Evolutionary conservation across 2,797 vertebrate genomes (phyloP).

Genomic region (Thaleichthys pacificus): DNA sequence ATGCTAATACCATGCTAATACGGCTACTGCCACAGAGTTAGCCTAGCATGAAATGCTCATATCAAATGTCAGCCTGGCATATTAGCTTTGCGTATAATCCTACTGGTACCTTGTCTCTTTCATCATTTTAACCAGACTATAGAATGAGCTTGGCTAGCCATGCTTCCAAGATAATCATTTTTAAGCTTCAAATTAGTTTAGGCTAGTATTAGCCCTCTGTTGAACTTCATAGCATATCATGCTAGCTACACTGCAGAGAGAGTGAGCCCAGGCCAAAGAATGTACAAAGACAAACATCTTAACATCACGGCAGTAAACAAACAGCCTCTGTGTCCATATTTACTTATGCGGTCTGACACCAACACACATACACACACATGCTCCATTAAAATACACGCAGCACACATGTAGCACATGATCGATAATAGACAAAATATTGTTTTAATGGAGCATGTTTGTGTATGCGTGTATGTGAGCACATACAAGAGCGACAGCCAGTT

Average conservation of each 20-base stretch:
- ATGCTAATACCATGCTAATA: background rate
- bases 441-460: background rate
- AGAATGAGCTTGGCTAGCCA: background rate
- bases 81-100: background rate
- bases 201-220: background rate
- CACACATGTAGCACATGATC: background rate
- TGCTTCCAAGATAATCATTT: background rate
- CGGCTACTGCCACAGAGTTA: too few species aligned
- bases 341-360: conserved; percentile 61
- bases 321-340: conserved; percentile 57
- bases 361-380: conserved; percentile 38
- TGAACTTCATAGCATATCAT: background rate
- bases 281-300: conserved; percentile 50
- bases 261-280: conserved; percentile 57
- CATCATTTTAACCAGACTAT: background rate
- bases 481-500: conserved; percentile 7
- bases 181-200: background rate
- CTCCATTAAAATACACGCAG: conserved; percentile 3
- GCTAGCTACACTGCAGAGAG: conserved; percentile 9
- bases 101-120: background rate
- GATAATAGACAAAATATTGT: background rate
- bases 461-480: conserved; percentile 2
- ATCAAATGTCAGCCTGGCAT: background rate
- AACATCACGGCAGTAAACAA: conserved; percentile 65
- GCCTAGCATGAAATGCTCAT: too few species aligned